These are phyloP conservation scores for Eurosta solidaginis DNA, from an alignment of 1,140 invertebrate species.

Conservation along the genomic window DNA sequence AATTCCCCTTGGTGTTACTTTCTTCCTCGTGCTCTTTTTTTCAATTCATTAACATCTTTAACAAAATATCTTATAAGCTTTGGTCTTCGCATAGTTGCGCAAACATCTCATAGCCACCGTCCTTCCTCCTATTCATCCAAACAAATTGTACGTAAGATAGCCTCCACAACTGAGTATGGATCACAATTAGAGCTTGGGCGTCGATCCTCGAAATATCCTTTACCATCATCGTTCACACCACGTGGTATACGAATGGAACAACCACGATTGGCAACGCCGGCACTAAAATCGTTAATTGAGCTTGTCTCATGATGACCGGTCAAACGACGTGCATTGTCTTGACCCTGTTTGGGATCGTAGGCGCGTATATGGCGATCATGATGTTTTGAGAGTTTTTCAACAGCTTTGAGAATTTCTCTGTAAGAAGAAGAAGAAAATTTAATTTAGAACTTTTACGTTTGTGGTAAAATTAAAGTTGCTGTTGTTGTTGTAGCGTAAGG, in stretches of 20 bases:
- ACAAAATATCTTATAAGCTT: neutral
- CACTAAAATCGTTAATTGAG: conserved; percentile 78
- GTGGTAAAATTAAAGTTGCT: too few relatives aligned
- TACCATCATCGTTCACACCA: conserved; percentile 76
- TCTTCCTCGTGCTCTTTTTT: neutral
- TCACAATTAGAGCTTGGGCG: conserved; percentile 87
- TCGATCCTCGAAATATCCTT: conserved; percentile 88
- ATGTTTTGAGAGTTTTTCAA: conserved; percentile 74
- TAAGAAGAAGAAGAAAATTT: neutral
- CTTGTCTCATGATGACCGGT: conserved; percentile 80
- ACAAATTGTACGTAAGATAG: conserved; percentile 70
- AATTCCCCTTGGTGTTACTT: neutral
- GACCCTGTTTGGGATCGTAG: conserved; percentile 80
- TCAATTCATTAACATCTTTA: neutral
- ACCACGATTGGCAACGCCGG: conserved; percentile 74
- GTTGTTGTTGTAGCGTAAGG: too few relatives aligned
- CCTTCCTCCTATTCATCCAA: conserved; percentile 64
- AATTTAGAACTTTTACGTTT: neutral
- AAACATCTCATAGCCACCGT: too few relatives aligned
- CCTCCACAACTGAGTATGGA: conserved; percentile 75
- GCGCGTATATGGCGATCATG: conserved; percentile 81
- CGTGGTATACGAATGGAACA: conserved; percentile 78
- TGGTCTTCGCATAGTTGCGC: neutral
- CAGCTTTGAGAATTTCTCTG: conserved; percentile 65
- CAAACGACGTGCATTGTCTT: conserved; percentile 75